Evolutionary conservation across 2,113 vertebrate species (phyloP).

Genomic region (Nansenia antarctica): DNA sequence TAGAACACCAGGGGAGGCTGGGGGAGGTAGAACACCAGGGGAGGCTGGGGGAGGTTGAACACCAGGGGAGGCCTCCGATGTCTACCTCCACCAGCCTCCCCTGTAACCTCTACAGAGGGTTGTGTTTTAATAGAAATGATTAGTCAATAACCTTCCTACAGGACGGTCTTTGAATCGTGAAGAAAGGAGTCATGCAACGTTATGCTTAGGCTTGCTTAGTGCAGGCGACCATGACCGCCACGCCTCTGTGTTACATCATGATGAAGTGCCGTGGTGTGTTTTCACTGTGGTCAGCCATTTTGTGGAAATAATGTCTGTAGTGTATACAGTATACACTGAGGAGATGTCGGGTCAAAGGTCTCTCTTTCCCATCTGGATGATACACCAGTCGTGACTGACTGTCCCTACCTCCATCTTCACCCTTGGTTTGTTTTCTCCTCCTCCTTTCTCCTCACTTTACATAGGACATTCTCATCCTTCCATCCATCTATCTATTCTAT

Average conservation of each 20-base stretch:
- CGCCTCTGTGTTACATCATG: neutral
- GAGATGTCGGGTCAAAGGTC: neutral
- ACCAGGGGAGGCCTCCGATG: too few species aligned
- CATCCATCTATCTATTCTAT: too few species aligned
- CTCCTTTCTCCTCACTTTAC: slow-evolving; percentile 12
- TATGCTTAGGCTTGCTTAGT: slow-evolving; percentile 2
- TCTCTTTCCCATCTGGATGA: too few species aligned
- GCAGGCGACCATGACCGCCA: neutral
- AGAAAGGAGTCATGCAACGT: neutral
- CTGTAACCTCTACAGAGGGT: too few species aligned
- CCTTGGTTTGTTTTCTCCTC: slow-evolving; percentile 5
- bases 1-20: too few species aligned
- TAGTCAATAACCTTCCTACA: neutral
- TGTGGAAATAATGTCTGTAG: neutral
- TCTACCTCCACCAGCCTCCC: too few species aligned
- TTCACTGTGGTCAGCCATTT: neutral
- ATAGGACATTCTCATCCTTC: slow-evolving; percentile 32
- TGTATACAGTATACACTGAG: neutral
- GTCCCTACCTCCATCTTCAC: neutral
- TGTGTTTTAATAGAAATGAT: too few species aligned
- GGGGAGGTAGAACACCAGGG: too few species aligned
- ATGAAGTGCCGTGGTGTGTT: neutral
- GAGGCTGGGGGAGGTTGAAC: too few species aligned
- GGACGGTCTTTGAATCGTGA: slow-evolving; percentile 1
- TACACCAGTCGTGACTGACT: neutral